Percentiles rank a stretch among this genome's conserved stretches.
These are phyloP conservation scores for Syrrhaptes paradoxus DNA, from an alignment of 2,113 vertebrate genomes.

Conservation along the genomic window DNA sequence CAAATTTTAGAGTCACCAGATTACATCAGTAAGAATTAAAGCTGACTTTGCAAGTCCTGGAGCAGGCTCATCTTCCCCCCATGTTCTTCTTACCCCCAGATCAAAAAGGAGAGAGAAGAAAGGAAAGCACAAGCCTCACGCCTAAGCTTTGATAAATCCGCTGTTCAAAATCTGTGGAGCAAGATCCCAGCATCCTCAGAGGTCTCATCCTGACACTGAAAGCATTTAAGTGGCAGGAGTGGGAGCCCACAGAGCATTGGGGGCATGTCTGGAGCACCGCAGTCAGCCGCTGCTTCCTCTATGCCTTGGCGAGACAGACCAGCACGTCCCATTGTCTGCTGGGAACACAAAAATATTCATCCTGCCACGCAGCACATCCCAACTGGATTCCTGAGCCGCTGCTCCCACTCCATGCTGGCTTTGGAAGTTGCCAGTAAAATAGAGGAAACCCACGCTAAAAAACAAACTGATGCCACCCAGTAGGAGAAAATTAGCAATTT, in stretches of 20 bases:
- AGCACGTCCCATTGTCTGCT: conserved; percentile 17
- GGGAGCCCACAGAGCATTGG: not conserved
- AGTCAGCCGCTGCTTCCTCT: not conserved
- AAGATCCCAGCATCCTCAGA: not conserved
- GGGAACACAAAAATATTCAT: not conserved
- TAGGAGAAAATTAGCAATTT: not conserved
- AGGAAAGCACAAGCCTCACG: not conserved
- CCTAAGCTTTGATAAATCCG: not conserved
- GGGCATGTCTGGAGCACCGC: not conserved
- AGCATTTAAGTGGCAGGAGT: not conserved
- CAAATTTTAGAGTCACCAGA: not conserved
- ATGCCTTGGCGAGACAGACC: not conserved
- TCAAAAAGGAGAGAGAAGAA: not conserved
- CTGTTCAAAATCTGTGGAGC: not conserved
- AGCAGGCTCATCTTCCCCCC: not conserved
- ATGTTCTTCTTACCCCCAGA: not conserved
- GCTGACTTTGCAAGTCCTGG: not conserved
- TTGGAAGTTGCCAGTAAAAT: not conserved
- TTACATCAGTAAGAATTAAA: not conserved
- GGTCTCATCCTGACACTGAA: not conserved
- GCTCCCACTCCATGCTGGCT: not conserved
- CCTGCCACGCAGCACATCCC: not conserved
- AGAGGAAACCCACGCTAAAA: not conserved
- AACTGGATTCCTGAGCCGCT: not conserved
- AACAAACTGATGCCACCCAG: conserved; percentile 25